Conservation (phyloP, 92 coral and sea anemone genomes). For the Muricea muricata region DNA sequence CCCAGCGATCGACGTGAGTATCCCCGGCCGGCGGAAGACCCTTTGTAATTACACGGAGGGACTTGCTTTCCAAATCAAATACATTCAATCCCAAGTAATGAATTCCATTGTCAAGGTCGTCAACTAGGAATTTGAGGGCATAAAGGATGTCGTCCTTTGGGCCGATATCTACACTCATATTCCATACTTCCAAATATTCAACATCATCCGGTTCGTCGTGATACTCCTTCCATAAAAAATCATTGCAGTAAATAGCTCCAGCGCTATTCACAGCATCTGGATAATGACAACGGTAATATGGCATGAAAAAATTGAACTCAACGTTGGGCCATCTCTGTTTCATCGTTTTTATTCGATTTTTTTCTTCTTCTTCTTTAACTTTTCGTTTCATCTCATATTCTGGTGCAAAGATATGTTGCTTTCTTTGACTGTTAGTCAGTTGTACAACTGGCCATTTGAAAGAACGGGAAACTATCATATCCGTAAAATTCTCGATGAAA, state of each 20-base stretch:
- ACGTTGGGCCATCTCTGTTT: background rate
- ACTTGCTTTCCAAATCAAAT: background rate
- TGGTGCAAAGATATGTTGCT: background rate
- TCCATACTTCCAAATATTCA: background rate
- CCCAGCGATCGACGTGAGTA: background rate
- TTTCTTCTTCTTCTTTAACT: too few relatives aligned
- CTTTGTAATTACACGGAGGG: background rate
- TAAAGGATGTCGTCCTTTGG: background rate
- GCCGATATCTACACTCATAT: background rate
- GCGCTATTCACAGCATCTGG: background rate
- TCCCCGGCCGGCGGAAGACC: background rate
- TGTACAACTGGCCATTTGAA: background rate
- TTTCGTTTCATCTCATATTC: too few relatives aligned
- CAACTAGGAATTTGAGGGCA: background rate
- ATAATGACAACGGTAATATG: background rate
- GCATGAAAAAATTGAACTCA: background rate
- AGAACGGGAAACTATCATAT: background rate
- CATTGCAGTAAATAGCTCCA: background rate
- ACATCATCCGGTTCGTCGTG: background rate
- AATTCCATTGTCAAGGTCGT: background rate
- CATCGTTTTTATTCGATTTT: background rate
- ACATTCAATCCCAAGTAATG: background rate
- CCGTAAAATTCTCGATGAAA: background rate
- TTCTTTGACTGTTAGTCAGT: background rate
- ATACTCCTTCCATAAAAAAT: background rate